Conservation (phyloP, 2,888 invertebrate species). For the Xestia sexstrigata region DNA sequence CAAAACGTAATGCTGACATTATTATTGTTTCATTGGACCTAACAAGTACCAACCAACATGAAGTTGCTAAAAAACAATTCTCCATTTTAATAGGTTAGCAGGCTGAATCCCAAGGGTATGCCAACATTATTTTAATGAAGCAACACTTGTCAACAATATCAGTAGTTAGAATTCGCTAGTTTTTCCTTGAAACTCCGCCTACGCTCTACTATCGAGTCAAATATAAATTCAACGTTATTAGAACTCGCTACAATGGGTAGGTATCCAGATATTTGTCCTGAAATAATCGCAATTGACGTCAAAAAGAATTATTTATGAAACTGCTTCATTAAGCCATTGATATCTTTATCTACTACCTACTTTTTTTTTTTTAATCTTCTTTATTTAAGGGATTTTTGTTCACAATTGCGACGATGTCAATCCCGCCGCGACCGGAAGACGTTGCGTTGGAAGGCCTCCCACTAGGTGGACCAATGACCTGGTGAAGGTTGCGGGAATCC, state of each 20-base stretch:
- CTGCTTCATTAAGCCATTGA: too few species aligned
- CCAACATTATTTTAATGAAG: not conserved
- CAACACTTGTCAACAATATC: not conserved
- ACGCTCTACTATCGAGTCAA: not conserved
- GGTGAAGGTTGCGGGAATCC: too few species aligned
- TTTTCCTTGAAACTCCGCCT: not conserved
- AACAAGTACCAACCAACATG: not conserved
- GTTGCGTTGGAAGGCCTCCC: too few species aligned
- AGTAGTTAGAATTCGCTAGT: not conserved
- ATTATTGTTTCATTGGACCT: not conserved
- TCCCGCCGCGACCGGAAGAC: too few species aligned
- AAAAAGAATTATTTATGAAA: not conserved
- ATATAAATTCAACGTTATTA: constrained; percentile 19
- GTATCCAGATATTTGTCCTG: constrained; percentile 19
- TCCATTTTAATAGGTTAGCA: not conserved
- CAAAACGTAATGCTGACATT: not conserved
- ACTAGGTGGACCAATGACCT: too few species aligned
- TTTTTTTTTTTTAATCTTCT: too few species aligned
- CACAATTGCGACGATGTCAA: too few species aligned
- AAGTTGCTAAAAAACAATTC: not conserved
- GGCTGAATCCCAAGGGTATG: not conserved
- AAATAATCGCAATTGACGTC: constrained; percentile 3
- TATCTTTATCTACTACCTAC: too few species aligned
- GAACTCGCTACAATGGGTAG: constrained; percentile 7
- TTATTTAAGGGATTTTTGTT: too few species aligned